phyloP scores from a whole-genome alignment of 2,113 vertebrate genomes.

The Callaeas wilsoni region DNA sequence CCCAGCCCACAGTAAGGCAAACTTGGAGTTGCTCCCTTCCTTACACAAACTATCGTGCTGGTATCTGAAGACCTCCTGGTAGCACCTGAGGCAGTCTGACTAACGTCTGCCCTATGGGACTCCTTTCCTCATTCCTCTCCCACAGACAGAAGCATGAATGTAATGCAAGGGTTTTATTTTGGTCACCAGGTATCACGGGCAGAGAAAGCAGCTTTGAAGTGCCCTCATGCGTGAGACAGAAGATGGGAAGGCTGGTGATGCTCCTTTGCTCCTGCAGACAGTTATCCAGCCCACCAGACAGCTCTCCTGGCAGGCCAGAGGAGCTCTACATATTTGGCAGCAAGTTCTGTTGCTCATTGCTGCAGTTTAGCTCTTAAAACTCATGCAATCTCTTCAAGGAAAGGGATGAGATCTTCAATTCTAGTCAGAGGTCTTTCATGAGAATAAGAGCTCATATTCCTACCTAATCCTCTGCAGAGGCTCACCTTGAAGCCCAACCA shows the following conservation, averaged over 20 bases:
- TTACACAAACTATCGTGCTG: fast-evolving
- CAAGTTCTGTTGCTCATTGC: background rate
- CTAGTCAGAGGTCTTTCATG: background rate
- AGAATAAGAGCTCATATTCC: background rate
- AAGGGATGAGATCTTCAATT: background rate
- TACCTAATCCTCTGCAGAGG: background rate
- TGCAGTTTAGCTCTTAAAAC: background rate
- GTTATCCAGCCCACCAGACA: background rate
- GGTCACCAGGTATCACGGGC: background rate
- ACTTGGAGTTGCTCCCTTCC: background rate
- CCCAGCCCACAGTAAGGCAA: fast-evolving
- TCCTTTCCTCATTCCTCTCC: background rate
- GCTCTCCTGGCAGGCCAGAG: background rate
- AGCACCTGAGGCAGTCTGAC: background rate
- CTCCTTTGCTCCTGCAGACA: background rate
- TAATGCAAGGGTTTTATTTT: background rate
- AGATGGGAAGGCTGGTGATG: background rate
- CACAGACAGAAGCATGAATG: background rate
- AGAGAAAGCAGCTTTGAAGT: background rate
- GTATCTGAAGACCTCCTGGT: background rate
- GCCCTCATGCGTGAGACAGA: background rate
- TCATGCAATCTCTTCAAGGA: background rate
- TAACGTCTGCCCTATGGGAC: background rate
- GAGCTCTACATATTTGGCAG: background rate
- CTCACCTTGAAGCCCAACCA: background rate